These are phyloP conservation scores for Trissolcus brochymenae DNA, from an alignment of 2,888 invertebrate genomes.

Conservation along the genomic window DNA sequence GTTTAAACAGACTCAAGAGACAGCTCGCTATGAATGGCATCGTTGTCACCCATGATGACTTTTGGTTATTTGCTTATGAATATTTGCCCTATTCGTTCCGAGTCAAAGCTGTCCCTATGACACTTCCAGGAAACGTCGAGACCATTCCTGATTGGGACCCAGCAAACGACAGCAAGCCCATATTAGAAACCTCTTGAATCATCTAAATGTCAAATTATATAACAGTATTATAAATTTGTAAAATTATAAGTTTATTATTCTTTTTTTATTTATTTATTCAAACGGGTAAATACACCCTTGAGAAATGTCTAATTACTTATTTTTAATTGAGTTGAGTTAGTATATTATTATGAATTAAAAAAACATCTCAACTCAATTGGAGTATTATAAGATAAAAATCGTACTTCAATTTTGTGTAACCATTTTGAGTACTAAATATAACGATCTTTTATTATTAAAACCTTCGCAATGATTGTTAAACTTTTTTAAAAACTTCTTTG, in stretches of 20 bases:
- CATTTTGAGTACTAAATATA: too few species aligned
- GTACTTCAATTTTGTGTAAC: not conserved
- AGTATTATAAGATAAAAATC: not conserved
- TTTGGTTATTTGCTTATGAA: conserved; percentile 68
- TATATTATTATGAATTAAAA: not conserved
- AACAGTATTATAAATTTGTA: not conserved
- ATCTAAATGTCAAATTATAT: not conserved
- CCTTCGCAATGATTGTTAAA: too few species aligned
- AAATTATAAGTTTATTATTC: too few species aligned
- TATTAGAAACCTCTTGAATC: conserved; percentile 17
- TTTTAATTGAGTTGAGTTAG: too few species aligned
- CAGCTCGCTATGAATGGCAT: conserved; percentile 67
- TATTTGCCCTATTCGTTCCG: conserved; percentile 70
- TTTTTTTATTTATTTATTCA: too few species aligned
- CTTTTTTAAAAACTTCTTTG: too few species aligned
- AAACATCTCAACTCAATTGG: not conserved
- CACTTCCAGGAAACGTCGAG: conserved; percentile 65
- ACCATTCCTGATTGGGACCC: conserved; percentile 66
- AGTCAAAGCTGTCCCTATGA: conserved; percentile 68
- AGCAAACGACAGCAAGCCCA: conserved; percentile 4
- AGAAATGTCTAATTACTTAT: too few species aligned
- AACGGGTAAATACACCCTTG: too few species aligned
- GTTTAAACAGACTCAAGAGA: conserved; percentile 64
- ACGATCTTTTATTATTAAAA: too few species aligned
- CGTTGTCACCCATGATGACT: conserved; percentile 66